Conservation (phyloP, 2,797 vertebrate genomes). For the Pangasius krempfi region DNA sequence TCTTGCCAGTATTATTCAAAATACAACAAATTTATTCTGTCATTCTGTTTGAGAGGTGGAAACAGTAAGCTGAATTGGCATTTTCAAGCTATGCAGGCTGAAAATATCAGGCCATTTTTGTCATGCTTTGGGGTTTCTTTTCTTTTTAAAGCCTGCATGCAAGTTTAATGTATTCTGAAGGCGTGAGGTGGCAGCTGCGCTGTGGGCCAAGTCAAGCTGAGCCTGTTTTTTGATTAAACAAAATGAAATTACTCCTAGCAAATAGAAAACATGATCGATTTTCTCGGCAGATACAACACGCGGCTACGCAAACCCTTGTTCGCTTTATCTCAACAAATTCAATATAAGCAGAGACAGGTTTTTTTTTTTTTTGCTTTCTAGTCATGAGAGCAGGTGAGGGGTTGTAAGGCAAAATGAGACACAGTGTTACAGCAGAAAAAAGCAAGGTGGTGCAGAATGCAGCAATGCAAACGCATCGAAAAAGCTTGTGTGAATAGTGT, state of each 20-base stretch:
- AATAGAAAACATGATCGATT: constrained; percentile 72
- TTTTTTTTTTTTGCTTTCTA: constrained; percentile 34
- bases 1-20: constrained; percentile 9
- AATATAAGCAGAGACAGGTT: constrained; percentile 58
- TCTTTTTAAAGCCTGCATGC: constrained; percentile 33
- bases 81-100: neutral
- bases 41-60: constrained; percentile 6
- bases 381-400: constrained; percentile 58
- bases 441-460: constrained; percentile 1
- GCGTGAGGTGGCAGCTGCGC: constrained; percentile 59
- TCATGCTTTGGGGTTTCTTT: constrained; percentile 12
- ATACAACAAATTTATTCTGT: constrained; percentile 21
- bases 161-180: constrained; percentile 62
- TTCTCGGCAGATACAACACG: constrained; percentile 62
- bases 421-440: neutral
- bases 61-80: neutral
- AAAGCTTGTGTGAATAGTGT: neutral
- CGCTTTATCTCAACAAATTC: constrained; percentile 71
- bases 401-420: constrained; percentile 43
- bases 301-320: constrained; percentile 65
- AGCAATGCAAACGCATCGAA: neutral
- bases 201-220: constrained; percentile 58
- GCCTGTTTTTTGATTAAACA: constrained; percentile 70
- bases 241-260: constrained; percentile 71
- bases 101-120: constrained; percentile 21